These are phyloP conservation scores for Gallinago media DNA, from an alignment of 2,113 vertebrate species.

Conservation along the genomic window DNA sequence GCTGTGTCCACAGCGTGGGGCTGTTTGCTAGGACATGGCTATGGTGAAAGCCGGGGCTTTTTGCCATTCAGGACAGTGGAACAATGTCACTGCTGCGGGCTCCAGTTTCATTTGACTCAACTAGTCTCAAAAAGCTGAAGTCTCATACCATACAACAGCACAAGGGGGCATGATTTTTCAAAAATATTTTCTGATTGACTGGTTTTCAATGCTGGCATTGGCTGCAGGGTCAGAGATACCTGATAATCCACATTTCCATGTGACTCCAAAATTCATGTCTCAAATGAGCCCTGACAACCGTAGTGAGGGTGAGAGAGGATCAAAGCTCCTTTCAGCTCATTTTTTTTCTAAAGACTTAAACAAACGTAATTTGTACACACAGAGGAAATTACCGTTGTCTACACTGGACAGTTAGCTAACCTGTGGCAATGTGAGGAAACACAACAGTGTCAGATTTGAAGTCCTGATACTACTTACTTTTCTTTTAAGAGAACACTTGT, in stretches of 20 bases:
- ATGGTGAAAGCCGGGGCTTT: not conserved
- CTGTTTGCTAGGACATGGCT: slow-evolving; percentile 3
- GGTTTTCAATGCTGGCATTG: not conserved
- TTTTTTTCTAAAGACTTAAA: not conserved
- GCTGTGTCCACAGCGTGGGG: slow-evolving; percentile 27
- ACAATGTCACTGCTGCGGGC: not conserved
- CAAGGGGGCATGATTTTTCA: not conserved
- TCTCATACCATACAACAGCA: not conserved
- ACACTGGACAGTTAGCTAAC: not conserved
- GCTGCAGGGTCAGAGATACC: not conserved
- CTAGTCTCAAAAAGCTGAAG: not conserved
- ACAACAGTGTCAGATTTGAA: not conserved
- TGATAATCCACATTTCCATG: not conserved
- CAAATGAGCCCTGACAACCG: not conserved
- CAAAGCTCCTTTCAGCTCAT: not conserved
- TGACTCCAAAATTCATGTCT: not conserved
- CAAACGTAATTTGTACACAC: not conserved
- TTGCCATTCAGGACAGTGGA: not conserved
- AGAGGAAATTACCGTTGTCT: not conserved
- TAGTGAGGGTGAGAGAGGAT: not conserved
- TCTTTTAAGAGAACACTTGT: not conserved
- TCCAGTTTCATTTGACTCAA: not conserved
- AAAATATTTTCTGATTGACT: not conserved
- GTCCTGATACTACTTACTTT: not conserved
- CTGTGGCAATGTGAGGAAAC: not conserved